Base-by-base conservation (phyloP, 2,797 vertebrate genomes). In the Tokudaia tokunoshimensis region DNA sequence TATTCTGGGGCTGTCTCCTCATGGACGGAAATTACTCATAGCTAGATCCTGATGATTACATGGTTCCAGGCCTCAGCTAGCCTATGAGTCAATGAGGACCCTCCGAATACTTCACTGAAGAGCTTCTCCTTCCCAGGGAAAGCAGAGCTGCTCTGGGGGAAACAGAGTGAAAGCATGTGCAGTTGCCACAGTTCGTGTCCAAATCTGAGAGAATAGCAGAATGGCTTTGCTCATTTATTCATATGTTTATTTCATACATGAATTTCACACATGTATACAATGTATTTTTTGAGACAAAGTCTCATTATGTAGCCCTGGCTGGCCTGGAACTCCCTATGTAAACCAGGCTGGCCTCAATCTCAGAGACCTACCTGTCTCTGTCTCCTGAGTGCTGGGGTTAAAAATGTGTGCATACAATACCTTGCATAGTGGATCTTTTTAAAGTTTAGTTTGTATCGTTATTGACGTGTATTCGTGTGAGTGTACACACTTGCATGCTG, bases 131-230 rank as follows among this genome's bases (percentile, higher is more conserved):
- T 29, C 80, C n/a, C 70, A 37, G 70, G 70, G 70, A 72, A 72
- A 15, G 67, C 31, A 70, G 34, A 70, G 1, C 1, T 1, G 19
- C 50, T n/a, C n/a, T 11, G 4, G n/a, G 19, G 24, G 31, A 57
- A n/a, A 37, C 50, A n/a, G 4, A 0, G 31, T 15, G 10, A n/a
- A 15, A 80, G 34, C 34, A 22, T 13, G 1, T 3, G 4, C 10
- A 6, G 20, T 34, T 79, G 31, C 78, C 50, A 55, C 29, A 34
- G 9, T 79, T 34, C 11, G 34, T 24, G 52, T 57, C 52, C 79
- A 81, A 52, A 34, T 59, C 22, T 82, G 80, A 61, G 80, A 82
- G 80, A 37, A 59, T 0, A 41, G 1, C 24, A 15, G 80, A 24
- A 44, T 6, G 11, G n/a, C 57, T 61, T 61, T 61, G 37, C 14